Base-by-base conservation (phyloP, 1,140 invertebrate genomes). In the Drosophila parvula region DNA sequence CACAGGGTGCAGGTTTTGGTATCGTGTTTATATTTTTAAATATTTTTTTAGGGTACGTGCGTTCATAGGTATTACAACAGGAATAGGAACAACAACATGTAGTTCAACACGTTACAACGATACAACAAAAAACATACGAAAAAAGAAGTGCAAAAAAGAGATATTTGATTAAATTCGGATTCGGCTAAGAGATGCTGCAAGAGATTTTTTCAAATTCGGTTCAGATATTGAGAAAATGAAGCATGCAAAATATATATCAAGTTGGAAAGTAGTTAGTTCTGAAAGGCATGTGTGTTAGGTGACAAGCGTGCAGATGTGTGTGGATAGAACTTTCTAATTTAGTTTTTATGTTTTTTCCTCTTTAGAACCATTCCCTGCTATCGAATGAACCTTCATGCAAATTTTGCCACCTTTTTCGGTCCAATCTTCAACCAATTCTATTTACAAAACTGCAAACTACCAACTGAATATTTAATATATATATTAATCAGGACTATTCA, bases 51-150 rank as follows among this genome's bases (percentile, higher is more conserved):
- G 65, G 36, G 4, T 43, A 71, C 68, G 68, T 71, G 68, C 68
- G 68, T 71, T 50, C 64, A 58, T 61, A 61, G 73, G 71, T 74
- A 85, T 74, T 68, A 81, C 60, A 81, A 63, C 30, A 63, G 70
- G 55, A 78, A 82, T 76, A 82, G 79, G 62, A 76, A 81, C 57
- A 75, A 79, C 69, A 79, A 75, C 57, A 79, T 38, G 67, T 70
- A 45, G 67, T n/a, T 68, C 48, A 68, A 71, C 65, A 71, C 68
- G 67, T 71, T 71, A 71, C 51, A 59, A 85, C 61, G 76, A 36
- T 51, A 67, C 61, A 57, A 57, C 63, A 44, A 40, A 57, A 82
- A 68, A 79, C 71, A 79, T 59, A 70, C 28, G 67, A 78, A 77
- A 88, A 65, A 69, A 80, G 40, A 78, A 83, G 68, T 89, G 67